Percentiles rank a stretch among this genome's conserved stretches.
phyloP scores from a whole-genome alignment of 2,888 invertebrate species.

The Lamellibrachia columna region DNA sequence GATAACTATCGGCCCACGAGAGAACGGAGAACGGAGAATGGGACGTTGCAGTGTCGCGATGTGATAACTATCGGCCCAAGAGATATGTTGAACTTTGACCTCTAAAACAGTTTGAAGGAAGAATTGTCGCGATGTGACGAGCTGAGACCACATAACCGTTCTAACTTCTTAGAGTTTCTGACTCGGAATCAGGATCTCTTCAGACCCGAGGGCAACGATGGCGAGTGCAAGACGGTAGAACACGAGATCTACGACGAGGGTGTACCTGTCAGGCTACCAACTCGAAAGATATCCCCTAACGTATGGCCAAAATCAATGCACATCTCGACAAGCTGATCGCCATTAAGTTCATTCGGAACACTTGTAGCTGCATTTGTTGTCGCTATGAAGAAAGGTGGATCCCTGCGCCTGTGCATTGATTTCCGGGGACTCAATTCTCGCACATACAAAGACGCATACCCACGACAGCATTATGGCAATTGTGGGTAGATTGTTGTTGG shows the following conservation, averaged over 20 bases:
- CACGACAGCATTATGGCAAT: neutral
- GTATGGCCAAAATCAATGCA: neutral
- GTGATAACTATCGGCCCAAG: neutral
- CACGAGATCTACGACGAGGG: neutral
- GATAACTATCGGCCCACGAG: neutral
- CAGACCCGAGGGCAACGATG: neutral
- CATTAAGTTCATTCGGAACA: neutral
- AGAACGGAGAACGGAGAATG: neutral
- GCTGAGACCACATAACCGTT: neutral
- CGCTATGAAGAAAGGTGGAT: neutral
- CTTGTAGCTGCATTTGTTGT: neutral
- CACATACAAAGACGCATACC: neutral
- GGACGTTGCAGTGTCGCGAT: neutral
- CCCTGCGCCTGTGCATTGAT: neutral
- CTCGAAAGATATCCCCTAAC: neutral
- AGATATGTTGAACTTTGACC: too few species aligned
- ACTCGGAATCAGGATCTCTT: neutral
- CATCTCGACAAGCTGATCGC: neutral
- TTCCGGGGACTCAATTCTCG: neutral
- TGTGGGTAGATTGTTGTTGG: neutral
- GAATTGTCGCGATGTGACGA: neutral
- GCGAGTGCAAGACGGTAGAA: neutral
- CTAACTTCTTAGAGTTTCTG: neutral
- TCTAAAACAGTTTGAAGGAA: neutral
- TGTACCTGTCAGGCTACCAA: neutral